Conservation (phyloP, 2,888 invertebrate species). For the Uloborus plumipes region DNA sequence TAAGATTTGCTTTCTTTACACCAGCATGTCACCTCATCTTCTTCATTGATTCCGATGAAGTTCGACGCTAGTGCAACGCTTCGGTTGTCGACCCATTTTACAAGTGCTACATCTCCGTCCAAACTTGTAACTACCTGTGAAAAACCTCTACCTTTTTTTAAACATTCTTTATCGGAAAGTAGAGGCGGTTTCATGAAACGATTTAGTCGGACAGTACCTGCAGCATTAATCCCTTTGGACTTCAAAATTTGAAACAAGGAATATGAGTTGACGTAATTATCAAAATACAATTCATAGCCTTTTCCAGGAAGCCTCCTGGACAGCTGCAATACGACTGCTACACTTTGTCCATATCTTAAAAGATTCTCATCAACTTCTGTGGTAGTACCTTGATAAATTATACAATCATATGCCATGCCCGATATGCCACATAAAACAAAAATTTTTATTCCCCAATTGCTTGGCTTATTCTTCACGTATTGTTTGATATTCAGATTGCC, state of each 20-base stretch:
- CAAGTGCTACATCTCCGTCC: not conserved
- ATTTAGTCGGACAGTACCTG: not conserved
- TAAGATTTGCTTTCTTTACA: no score
- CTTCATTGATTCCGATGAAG: no score
- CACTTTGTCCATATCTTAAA: constrained; percentile 65
- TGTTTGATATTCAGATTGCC: constrained; percentile 68
- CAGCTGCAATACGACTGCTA: constrained; percentile 64
- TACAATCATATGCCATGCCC: constrained; percentile 68
- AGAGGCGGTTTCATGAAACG: not conserved
- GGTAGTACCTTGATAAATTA: constrained; percentile 69
- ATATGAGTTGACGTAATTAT: no score
- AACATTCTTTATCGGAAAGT: not conserved
- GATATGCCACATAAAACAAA: constrained; percentile 67
- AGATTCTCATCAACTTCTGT: constrained; percentile 59
- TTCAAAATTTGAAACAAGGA: not conserved
- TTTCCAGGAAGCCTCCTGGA: no score
- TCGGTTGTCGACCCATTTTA: not conserved
- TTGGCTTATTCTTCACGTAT: constrained; percentile 69
- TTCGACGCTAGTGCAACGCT: no score
- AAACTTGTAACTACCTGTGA: not conserved
- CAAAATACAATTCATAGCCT: no score
- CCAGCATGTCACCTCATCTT: no score
- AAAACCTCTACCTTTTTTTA: not conserved
- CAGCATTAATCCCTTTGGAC: not conserved
- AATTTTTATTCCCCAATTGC: constrained; percentile 68